Base-by-base conservation (phyloP, 2,797 vertebrate species). In the Protosalanx chinensis region DNA sequence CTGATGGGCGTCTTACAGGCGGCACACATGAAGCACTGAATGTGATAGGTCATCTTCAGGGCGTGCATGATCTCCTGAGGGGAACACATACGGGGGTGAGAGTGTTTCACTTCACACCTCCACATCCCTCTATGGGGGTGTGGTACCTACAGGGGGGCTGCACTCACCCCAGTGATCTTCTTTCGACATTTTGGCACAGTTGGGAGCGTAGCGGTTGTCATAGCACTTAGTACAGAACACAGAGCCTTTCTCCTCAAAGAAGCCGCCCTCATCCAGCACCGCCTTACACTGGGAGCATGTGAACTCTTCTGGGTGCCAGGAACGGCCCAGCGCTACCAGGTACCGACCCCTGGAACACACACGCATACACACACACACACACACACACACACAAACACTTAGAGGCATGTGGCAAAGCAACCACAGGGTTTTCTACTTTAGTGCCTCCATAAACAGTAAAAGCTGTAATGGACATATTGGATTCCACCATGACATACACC, bases 221-320 rank as follows among this genome's bases (percentile, higher is more conserved):
- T 98, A 94, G 89, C 97, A 99, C 75, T 94, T 94, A 23, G 96
- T 95, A 68, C 97, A 99, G 88, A 95, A 98, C 86, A 98, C 91
- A 5, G 96, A 93, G 33, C 97, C 97, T 71, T 95, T 94, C 82
- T 99, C 98, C 90, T 98, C 98, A 0, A 98, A 98, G 92, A 99
- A 99, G 70, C 98, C 97, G 0, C 96, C 97, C 84, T 98, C 97
- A 7, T 98, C 97, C 85, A 99, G 90, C 63, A 96, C 84, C 62
- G 85, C 93, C 80, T 94, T 95, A 80, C 98, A 99, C 89, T 98
- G 97, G 33, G 92, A 95, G 89, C 98, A 99, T 6, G 87, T 94
- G 62, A 99, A 99, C 87, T 99, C 98, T 90, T 99, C 97, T 0
- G 97, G 97, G 88, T 99, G 97, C 92, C 98, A 99, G 3, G 97